Evolutionary conservation across 64 coral and sea anemone species (phyloP).

Genomic region (Anthopleura sola): DNA sequence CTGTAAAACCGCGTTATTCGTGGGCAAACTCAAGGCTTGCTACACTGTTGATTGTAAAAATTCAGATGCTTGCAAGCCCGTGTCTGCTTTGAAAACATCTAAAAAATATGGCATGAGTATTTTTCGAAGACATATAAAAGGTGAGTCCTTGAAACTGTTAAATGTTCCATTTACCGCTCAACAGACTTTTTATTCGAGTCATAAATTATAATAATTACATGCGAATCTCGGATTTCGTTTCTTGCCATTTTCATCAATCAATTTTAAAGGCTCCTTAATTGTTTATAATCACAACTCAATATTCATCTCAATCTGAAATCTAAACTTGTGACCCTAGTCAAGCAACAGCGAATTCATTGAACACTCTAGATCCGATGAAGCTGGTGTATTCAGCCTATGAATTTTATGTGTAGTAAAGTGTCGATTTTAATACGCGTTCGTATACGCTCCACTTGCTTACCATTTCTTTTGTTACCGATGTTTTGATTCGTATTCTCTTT

Average conservation of each 20-base stretch:
- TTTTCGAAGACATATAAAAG: not conserved
- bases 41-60: constrained; percentile 37
- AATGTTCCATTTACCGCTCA: not conserved
- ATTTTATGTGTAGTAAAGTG: not conserved
- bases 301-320: not conserved
- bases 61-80: constrained; percentile 34
- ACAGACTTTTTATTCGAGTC: not conserved
- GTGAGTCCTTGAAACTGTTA: not conserved
- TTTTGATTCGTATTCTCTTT: constrained; percentile 16
- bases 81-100: constrained; percentile 2
- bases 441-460: constrained; percentile 6
- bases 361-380: not conserved
- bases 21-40: constrained; percentile 31
- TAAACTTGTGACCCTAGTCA: not conserved
- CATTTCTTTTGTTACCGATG: constrained; percentile 6
- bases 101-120: constrained; percentile 24
- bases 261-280: not conserved
- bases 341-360: not conserved
- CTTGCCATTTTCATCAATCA: not conserved
- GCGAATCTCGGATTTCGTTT: not conserved
- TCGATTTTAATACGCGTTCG: not conserved
- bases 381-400: not conserved
- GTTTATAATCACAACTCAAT: not conserved
- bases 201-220: constrained; percentile 8
- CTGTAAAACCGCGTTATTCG: constrained; percentile 31